These are phyloP conservation scores for Protaetia brevitarsis DNA, from an alignment of 1,140 invertebrate species.

Conservation along the genomic window DNA sequence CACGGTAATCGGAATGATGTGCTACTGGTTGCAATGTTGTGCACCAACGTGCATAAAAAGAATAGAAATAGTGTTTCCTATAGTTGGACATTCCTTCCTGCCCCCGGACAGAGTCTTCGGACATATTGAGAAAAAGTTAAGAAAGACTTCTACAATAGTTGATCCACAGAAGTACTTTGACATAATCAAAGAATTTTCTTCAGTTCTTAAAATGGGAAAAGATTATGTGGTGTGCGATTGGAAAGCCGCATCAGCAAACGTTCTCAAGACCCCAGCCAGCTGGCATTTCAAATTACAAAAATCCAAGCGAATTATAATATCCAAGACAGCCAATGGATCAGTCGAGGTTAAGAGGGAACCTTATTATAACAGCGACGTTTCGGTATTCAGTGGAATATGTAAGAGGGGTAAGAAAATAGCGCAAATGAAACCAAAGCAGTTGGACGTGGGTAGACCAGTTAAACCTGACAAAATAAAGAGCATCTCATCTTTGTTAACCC, in stretches of 20 bases:
- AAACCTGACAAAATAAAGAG: not conserved
- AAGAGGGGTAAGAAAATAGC: not conserved
- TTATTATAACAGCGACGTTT: not conserved
- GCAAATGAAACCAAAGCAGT: not conserved
- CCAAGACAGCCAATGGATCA: not conserved
- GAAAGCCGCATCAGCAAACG: not conserved
- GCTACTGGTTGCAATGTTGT: not conserved
- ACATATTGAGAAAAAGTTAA: slow-evolving; percentile 24
- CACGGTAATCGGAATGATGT: slow-evolving; percentile 15
- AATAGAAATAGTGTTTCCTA: slow-evolving; percentile 27
- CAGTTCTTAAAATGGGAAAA: not conserved
- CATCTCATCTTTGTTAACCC: slow-evolving; percentile 12
- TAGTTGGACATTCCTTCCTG: slow-evolving; percentile 29
- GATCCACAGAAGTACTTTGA: not conserved
- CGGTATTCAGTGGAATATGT: not conserved
- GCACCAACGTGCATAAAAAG: slow-evolving; percentile 5
- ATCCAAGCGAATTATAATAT: not conserved
- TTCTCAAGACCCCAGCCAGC: not conserved
- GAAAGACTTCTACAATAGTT: slow-evolving; percentile 14
- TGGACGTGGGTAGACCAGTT: not conserved
- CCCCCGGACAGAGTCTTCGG: slow-evolving; percentile 30
- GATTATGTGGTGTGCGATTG: slow-evolving; percentile 4
- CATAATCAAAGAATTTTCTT: not conserved
- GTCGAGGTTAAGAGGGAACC: not conserved
- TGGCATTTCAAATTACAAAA: slow-evolving; percentile 14